Evolutionary conservation across 1,140 invertebrate species (phyloP).

Genomic region (Drosophila pseudoananassae): DNA sequence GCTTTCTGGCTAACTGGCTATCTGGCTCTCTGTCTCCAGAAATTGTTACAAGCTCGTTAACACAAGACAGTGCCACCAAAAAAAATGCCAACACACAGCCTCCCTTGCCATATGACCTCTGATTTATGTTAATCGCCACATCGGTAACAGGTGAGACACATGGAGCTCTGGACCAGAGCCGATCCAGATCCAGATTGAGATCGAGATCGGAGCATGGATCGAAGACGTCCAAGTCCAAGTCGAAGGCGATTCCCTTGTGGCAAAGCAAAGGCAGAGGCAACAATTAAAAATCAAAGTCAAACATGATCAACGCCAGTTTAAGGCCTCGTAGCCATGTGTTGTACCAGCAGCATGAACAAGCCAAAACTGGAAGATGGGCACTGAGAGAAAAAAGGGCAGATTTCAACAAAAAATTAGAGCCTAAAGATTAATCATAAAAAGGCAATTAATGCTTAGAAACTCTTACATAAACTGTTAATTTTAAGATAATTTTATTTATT

Average conservation of each 20-base stretch:
- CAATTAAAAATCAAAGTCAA: slow-evolving; percentile 83
- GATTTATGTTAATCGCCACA: slow-evolving; percentile 77
- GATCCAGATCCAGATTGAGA: slow-evolving; percentile 30
- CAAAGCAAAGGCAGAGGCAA: slow-evolving; percentile 52
- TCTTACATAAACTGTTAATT: too few relatives aligned
- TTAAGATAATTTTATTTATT: too few relatives aligned
- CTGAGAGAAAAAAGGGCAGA: not conserved
- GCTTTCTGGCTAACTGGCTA: slow-evolving; percentile 10
- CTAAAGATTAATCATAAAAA: too few relatives aligned
- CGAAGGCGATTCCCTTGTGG: slow-evolving; percentile 39
- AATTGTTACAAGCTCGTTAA: slow-evolving; percentile 83
- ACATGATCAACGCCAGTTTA: slow-evolving; percentile 83
- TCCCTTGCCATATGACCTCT: slow-evolving; percentile 71
- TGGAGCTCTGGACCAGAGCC: slow-evolving; percentile 29
- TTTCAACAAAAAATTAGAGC: not conserved
- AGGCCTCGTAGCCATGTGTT: slow-evolving; percentile 74
- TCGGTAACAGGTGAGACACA: slow-evolving; percentile 56
- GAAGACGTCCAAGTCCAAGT: slow-evolving; percentile 8
- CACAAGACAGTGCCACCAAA: slow-evolving; percentile 77
- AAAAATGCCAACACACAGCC: slow-evolving; percentile 34
- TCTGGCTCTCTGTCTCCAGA: slow-evolving; percentile 49
- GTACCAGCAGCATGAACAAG: slow-evolving; percentile 78
- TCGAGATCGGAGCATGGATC: slow-evolving; percentile 8
- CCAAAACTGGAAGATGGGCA: slow-evolving; percentile 36
- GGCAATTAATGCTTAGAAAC: too few relatives aligned